phyloP scores from a whole-genome alignment of 1,140 invertebrate genomes.

The Acromyrmex heyeri region DNA sequence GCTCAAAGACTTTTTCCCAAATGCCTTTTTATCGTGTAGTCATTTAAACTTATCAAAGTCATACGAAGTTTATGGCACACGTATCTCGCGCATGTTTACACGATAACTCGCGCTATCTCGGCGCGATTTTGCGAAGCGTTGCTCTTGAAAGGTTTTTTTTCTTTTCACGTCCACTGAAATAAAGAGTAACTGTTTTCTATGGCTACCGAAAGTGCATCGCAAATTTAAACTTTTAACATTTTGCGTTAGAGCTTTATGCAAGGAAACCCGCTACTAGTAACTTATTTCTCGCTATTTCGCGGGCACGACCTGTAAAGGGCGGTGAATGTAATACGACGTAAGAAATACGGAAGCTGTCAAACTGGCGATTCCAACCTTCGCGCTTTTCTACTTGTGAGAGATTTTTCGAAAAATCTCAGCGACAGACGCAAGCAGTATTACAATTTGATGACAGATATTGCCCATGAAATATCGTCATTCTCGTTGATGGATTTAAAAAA shows the following conservation, averaged over 20 bases:
- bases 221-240: conserved; percentile 60
- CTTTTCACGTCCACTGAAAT: conserved; percentile 3
- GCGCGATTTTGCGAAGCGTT: background rate
- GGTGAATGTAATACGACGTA: conserved; percentile 24
- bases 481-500: background rate
- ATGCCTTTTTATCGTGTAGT: background rate
- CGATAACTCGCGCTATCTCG: background rate
- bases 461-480: background rate
- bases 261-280: conserved; percentile 33
- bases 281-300: conserved; percentile 40
- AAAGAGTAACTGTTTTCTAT: conserved; percentile 32
- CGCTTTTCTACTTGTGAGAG: background rate
- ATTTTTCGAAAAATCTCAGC: conserved; percentile 12
- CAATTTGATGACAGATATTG: conserved; percentile 18
- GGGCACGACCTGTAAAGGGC: conserved; percentile 1
- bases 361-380: background rate
- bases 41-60: conserved; percentile 38
- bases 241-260: conserved; percentile 17
- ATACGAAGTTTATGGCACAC: background rate
- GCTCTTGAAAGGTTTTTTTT: conserved; percentile 29
- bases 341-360: conserved; percentile 41
- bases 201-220: conserved; percentile 39
- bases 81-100: conserved; percentile 5
- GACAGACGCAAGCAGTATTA: conserved; percentile 7
- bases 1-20: background rate